Conservation (phyloP, 2,113 vertebrate genomes). For the Phaetusa simplex region DNA sequence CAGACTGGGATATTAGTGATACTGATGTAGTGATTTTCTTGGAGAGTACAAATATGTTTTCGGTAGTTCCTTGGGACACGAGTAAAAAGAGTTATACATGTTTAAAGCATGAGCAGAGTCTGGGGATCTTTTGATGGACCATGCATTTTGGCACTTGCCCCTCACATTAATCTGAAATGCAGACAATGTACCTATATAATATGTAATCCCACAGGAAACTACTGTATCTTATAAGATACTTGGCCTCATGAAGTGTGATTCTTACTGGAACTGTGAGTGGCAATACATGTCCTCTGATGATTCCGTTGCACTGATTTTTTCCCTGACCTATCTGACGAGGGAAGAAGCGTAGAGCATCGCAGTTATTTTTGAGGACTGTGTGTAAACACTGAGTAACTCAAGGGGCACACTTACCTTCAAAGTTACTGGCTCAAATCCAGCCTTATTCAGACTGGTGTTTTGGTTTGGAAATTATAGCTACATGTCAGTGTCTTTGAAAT, state of each 20-base stretch:
- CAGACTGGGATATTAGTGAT: not conserved
- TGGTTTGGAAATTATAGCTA: not conserved
- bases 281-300: not conserved
- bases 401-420: not conserved
- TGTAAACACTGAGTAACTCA: not conserved
- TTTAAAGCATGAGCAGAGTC: not conserved
- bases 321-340: not conserved
- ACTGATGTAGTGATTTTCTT: not conserved
- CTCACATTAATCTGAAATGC: slow-evolving; percentile 25
- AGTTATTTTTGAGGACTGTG: not conserved
- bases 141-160: not conserved
- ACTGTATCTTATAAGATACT: not conserved
- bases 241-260: not conserved
- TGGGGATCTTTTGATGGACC: not conserved
- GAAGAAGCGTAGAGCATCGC: not conserved
- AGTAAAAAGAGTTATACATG: not conserved
- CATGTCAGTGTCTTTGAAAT: not conserved
- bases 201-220: not conserved
- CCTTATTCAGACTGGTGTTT: not conserved
- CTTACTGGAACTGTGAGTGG: not conserved
- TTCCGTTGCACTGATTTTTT: not conserved
- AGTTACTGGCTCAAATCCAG: not conserved
- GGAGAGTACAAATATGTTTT: not conserved
- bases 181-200: not conserved
- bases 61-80: not conserved